Evolutionary conservation across 2,888 invertebrate species (phyloP), one percentile per base, ranked within the genome.

Genomic region (Euclidia mi): DNA sequence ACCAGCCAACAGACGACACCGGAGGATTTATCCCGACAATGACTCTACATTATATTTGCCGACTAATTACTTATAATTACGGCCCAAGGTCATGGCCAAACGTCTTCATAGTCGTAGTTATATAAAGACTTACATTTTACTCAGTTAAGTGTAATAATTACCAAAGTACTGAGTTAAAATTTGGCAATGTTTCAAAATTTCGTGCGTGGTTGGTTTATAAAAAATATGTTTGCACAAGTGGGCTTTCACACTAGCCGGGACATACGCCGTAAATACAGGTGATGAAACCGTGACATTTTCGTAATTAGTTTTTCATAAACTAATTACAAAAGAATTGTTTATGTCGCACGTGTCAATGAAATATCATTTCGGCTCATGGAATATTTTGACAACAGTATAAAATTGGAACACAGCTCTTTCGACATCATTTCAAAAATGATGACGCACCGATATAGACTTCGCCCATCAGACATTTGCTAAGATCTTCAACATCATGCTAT

Each of bases 1-100:
- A 51, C 41, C 42, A 60, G 91, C 91, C 91, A 91, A 91, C 51
- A 65, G 53, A 45, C 61, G 66, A 53, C 50, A 55, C 62, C 61
- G 74, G 76, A 68, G 64, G 76, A 82, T 79, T 79, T 71, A 81
- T 81, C 71, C 74, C 71, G 72, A 74, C 63, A 64, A 52, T 87
- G 87, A 83, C 83, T 80, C 72, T 76, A 79, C 71, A 34, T 56
- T 79, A 75, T 76, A 79, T 76, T 66, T 56, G 61, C 52, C 51
- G 48, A 70, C 76, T 78, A 82, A 84, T 81, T 81, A 78, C 67
- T 76, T 72, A 60, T 71, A 76, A 76, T 81, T 77, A 76, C 67
- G 61, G 78, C 35, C 10, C 18, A 37, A 14, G 34, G 14, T 14
- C 14, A 32, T 64, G 62, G 59, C 50, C 55, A 60, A 7, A 34